Base-by-base conservation (phyloP, 2,888 invertebrate genomes). In the Harpalus rufipes region DNA sequence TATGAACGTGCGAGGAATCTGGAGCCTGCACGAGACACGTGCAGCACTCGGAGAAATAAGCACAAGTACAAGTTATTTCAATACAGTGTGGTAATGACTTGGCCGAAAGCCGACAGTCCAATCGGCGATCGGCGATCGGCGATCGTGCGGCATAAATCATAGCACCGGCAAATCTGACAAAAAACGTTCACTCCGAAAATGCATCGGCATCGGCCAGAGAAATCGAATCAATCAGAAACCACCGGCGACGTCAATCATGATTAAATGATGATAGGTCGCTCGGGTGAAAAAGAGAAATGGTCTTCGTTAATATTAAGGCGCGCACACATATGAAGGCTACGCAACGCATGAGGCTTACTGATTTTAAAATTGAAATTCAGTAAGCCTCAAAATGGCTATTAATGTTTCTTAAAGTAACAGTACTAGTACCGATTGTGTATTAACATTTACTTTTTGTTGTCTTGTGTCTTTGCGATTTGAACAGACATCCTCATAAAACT, bases 161-260 rank as follows among this genome's bases (percentile, higher is more conserved):
- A 18, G 82, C 41, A 74, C 51, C 41, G 72, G 63, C 82, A 63
- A 72, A 82, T 32, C 82, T 82, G 59, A 59, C 74, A 82, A 82
- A 82, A 82, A 82, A 72, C 82, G 74, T 74, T 82, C 80, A 44
- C 72, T 41, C 16, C 74, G 68, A 82, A 82, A 82, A 82, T 82
- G 82, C 74, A 82, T 74, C 82, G 74, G 44, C 82, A 82, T 74
- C 82, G 74, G 44, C 82, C 74, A 74, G 74, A 74, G 82, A 59
- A 82, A 74, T 82, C 82, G 82, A 82, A 82, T 82, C 82, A 82
- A 82, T 82, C 82, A 82, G 82, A 82, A 82, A 82, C 58, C 82
- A 82, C 21, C 58, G 68, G 81, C 56, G 72, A 82, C 59, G 82
- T 82, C 82, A 82, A 74, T 82, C 82, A 82, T 82, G 82, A 82